Conservation (phyloP, 2,797 vertebrate species). For the Microctenopoma steveboyesi region DNA sequence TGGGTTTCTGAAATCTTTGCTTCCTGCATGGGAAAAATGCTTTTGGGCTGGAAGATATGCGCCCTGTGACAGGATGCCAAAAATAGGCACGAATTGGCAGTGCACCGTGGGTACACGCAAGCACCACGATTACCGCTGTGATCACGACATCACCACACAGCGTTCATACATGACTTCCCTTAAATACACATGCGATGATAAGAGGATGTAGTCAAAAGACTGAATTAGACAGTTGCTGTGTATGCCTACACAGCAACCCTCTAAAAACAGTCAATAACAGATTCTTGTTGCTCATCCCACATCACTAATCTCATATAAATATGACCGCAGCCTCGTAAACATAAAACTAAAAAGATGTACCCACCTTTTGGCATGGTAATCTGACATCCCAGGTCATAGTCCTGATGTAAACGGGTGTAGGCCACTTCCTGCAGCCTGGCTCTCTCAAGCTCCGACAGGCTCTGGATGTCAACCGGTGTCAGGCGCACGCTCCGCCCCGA, state of each 20-base stretch:
- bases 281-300: neutral
- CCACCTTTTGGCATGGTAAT: constrained; percentile 97
- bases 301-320: too few species aligned
- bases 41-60: neutral
- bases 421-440: constrained; percentile 93
- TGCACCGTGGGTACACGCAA: neutral
- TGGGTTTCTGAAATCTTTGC: neutral
- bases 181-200: constrained; percentile 32
- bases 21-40: neutral
- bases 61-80: neutral
- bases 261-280: neutral
- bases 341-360: neutral
- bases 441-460: constrained; percentile 93
- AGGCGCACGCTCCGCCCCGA: constrained; percentile 92
- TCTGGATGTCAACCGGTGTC: constrained; percentile 91
- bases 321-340: neutral
- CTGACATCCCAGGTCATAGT: constrained; percentile 94
- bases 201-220: constrained; percentile 44
- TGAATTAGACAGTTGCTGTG: constrained; percentile 40
- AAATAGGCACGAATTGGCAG: neutral
- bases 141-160: constrained; percentile 60
- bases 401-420: constrained; percentile 92
- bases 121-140: constrained; percentile 22
- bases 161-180: constrained; percentile 41
- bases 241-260: constrained; percentile 12